Percentiles rank a stretch among this genome's conserved stretches.
Evolutionary conservation across 2,113 vertebrate species (phyloP).

Genomic region (Apus apus): DNA sequence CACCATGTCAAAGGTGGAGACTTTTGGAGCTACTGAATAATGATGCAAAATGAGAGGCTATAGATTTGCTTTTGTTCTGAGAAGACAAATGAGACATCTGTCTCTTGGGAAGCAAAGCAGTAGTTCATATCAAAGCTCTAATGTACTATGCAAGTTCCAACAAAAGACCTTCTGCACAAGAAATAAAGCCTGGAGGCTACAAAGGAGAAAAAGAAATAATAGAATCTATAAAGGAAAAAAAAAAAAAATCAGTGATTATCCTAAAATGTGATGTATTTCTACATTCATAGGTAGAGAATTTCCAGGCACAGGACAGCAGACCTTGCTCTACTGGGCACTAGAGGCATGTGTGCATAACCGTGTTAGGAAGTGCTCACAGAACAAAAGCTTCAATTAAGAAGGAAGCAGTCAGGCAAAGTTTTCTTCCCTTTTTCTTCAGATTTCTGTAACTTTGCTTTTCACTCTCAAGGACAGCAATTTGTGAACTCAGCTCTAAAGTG

Average conservation of each 20-base stretch:
- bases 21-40: background rate
- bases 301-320: background rate
- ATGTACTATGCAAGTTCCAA: background rate
- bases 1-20: background rate
- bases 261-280: background rate
- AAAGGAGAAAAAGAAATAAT: background rate
- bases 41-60: background rate
- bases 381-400: background rate
- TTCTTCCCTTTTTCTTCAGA: background rate
- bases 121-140: background rate
- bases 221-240: background rate
- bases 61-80: background rate
- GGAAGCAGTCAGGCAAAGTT: background rate
- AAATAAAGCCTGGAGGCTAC: background rate
- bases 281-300: background rate
- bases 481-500: background rate
- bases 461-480: background rate
- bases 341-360: background rate
- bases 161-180: background rate
- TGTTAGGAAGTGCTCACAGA: background rate
- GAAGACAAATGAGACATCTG: background rate
- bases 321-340: background rate
- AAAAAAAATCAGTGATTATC: background rate
- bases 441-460: background rate
- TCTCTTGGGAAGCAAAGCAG: background rate